These are phyloP conservation scores for Gila orcuttii DNA, from an alignment of 2,113 vertebrate genomes.

Conservation along the genomic window DNA sequence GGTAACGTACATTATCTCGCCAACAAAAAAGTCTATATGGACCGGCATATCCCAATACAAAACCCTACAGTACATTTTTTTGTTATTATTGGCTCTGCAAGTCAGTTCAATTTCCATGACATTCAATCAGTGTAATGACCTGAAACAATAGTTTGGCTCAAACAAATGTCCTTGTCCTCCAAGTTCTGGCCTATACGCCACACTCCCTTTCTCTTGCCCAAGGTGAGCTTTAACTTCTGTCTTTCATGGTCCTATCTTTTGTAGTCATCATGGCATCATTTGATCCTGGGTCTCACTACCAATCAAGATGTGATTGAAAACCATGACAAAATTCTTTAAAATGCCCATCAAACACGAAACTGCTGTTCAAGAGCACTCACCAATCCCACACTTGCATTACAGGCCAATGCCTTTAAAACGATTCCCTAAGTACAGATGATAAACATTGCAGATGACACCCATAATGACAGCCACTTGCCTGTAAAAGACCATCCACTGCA, in stretches of 20 bases:
- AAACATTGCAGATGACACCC: conserved; percentile 48
- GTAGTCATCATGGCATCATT: conserved; percentile 22
- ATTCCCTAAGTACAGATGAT: conserved; percentile 40
- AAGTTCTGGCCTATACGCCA: neutral
- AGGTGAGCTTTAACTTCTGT: conserved; percentile 38
- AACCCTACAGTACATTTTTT: neutral
- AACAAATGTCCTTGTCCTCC: conserved; percentile 3
- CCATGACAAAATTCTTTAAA: conserved; percentile 28
- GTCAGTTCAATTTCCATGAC: neutral
- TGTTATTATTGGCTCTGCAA: neutral
- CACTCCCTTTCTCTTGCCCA: neutral
- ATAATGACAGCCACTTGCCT: conserved; percentile 22
- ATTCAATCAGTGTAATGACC: neutral
- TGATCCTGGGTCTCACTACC: conserved; percentile 33
- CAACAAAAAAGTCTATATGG: too few relatives aligned
- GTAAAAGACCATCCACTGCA: conserved; percentile 13
- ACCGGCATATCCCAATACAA: too few relatives aligned
- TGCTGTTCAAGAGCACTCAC: conserved; percentile 3
- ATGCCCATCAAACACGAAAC: conserved; percentile 50
- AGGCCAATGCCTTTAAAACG: conserved; percentile 34
- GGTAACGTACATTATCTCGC: too few relatives aligned
- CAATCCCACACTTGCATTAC: conserved; percentile 7
- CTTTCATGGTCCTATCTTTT: conserved; percentile 20
- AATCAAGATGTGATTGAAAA: conserved; percentile 52
- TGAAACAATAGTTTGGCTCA: conserved; percentile 20